These are phyloP conservation scores for Heterotis niloticus DNA, from an alignment of 2,113 vertebrate genomes.

Conservation along the genomic window DNA sequence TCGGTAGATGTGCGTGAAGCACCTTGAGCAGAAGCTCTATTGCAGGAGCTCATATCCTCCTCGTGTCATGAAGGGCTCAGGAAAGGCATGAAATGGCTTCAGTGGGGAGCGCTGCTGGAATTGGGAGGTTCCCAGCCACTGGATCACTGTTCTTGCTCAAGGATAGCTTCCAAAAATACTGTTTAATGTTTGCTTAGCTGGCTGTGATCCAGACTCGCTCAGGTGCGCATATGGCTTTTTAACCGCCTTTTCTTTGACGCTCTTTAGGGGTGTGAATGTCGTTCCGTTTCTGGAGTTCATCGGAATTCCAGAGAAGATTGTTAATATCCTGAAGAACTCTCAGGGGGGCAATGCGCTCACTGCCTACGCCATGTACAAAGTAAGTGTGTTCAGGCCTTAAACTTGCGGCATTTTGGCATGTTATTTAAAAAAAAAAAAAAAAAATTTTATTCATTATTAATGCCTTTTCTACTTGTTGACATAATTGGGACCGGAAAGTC, in stretches of 20 bases:
- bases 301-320: constrained; percentile 72
- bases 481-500: too few relatives aligned
- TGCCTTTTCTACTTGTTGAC: too few relatives aligned
- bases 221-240: neutral
- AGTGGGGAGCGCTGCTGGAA: too few relatives aligned
- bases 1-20: too few relatives aligned
- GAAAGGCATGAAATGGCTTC: too few relatives aligned
- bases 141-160: too few relatives aligned
- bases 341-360: constrained; percentile 83
- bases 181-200: neutral
- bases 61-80: too few relatives aligned
- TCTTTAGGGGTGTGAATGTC: constrained; percentile 75
- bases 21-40: too few relatives aligned
- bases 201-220: neutral
- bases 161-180: too few relatives aligned
- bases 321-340: constrained; percentile 76
- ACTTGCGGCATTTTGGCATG: neutral
- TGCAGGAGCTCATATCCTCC: too few relatives aligned
- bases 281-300: constrained; percentile 76
- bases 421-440: too few relatives aligned
- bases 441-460: neutral
- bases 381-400: constrained; percentile 49
- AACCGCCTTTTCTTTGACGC: constrained; percentile 5
- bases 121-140: too few relatives aligned
- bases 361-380: constrained; percentile 94